phyloP scores from a whole-genome alignment of 1,140 invertebrate species.

The Macrobrachium rosenbergii region DNA sequence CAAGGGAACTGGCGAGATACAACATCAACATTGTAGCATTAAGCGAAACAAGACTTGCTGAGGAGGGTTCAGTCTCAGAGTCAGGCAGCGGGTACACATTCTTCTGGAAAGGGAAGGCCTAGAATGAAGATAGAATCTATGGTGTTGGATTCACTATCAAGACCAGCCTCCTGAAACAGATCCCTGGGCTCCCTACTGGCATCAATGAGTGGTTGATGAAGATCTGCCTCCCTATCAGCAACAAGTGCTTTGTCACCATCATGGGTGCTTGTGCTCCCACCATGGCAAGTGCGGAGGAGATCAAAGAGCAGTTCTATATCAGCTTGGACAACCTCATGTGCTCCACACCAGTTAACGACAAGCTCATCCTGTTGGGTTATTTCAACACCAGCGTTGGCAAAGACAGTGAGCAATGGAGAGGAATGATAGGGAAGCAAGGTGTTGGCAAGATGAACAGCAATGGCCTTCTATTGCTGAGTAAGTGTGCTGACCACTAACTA shows the following conservation, averaged over 20 bases:
- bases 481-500: no score
- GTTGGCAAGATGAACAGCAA: slow-evolving; percentile 77
- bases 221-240: not conserved
- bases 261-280: slow-evolving; percentile 17
- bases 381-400: slow-evolving; percentile 30
- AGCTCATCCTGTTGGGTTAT: slow-evolving; percentile 17
- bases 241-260: not conserved
- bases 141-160: no score
- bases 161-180: no score
- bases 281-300: not conserved
- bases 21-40: not conserved
- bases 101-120: no score
- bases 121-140: no score
- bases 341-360: not conserved
- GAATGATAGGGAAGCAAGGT: not conserved
- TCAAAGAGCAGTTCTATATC: slow-evolving; percentile 19
- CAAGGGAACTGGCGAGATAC: not conserved
- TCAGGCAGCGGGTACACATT: slow-evolving; percentile 3
- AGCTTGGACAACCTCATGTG: not conserved
- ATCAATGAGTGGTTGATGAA: slow-evolving; percentile 20
- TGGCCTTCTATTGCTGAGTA: slow-evolving; percentile 72
- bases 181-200: not conserved
- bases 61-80: slow-evolving; percentile 15
- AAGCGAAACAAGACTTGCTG: slow-evolving; percentile 16
- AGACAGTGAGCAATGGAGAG: not conserved